Conservation (phyloP, 2,113 vertebrate genomes). For the Hippocampus comes region DNA sequence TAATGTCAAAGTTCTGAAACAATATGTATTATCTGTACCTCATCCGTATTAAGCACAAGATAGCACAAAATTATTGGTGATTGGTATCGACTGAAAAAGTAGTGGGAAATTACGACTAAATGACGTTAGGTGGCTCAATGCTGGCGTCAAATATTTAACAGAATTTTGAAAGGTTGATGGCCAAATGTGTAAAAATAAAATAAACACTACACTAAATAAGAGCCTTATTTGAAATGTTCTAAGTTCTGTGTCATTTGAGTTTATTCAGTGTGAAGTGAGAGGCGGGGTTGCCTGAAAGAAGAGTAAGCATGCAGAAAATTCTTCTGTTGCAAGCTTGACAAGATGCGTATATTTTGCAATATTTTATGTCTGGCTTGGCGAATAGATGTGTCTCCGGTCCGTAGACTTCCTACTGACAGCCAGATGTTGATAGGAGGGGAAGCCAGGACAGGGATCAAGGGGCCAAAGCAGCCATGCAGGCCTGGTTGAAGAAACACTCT, state of each 20-base stretch:
- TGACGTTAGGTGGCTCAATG: not conserved
- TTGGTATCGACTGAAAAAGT: not conserved
- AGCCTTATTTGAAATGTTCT: conserved; percentile 14
- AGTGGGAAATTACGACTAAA: not conserved
- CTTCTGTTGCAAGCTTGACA: conserved; percentile 42
- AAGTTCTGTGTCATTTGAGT: conserved; percentile 9
- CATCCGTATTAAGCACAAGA: not conserved
- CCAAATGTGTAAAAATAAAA: not conserved
- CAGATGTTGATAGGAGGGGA: conserved; percentile 50
- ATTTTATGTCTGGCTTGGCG: conserved; percentile 51
- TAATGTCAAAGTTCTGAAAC: not conserved
- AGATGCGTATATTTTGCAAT: conserved; percentile 56
- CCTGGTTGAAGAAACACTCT: conserved; percentile 34
- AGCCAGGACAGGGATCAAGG: conserved; percentile 55
- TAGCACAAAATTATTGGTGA: not conserved
- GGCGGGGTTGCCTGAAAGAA: conserved; percentile 24
- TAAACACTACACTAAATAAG: not conserved
- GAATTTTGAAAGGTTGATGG: not conserved
- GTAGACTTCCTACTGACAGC: conserved; percentile 43
- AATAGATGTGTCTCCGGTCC: conserved; percentile 38
- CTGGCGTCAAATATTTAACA: not conserved
- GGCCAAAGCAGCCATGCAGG: conserved; percentile 32
- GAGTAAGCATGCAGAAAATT: conserved; percentile 46
- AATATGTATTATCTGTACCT: not conserved
- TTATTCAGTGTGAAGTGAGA: conserved; percentile 28